phyloP scores from a whole-genome alignment of 2,888 invertebrate genomes.

The Capitulum mitella region DNA sequence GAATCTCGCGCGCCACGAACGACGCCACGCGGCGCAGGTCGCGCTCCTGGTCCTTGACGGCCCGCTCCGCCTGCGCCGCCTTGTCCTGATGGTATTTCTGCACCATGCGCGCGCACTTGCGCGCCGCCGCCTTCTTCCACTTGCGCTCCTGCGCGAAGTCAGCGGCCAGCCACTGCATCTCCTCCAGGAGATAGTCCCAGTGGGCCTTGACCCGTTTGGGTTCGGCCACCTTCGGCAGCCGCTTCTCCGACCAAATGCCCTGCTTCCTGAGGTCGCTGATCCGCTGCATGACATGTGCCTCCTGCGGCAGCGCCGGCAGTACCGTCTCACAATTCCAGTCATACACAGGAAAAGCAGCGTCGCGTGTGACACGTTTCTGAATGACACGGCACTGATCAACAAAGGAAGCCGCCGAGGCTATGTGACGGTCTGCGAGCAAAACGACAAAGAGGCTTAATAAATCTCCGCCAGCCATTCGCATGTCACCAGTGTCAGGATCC shows the following conservation, averaged over 20 bases:
- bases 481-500: slow-evolving; percentile 12
- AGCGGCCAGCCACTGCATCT: slow-evolving; percentile 96
- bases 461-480: no score
- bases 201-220: slow-evolving; percentile 85
- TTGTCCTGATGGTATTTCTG: slow-evolving; percentile 59
- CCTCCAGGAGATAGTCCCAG: slow-evolving; percentile 97
- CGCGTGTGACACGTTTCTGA: no score
- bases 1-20: slow-evolving; percentile 84
- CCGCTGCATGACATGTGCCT: slow-evolving; percentile 88
- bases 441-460: no score
- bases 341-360: no score
- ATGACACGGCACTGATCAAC: no score
- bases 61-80: slow-evolving; percentile 76
- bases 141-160: slow-evolving; percentile 97
- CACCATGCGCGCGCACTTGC: slow-evolving; percentile 51
- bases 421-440: no score
- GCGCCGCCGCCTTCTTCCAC: slow-evolving; percentile 93
- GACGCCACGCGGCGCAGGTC: slow-evolving; percentile 78
- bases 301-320: slow-evolving; percentile 47
- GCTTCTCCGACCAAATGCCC: slow-evolving; percentile 87
- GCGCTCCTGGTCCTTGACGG: slow-evolving; percentile 83
- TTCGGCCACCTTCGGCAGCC: slow-evolving; percentile 85
- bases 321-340: no score
- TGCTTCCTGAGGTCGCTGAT: slow-evolving; percentile 85
- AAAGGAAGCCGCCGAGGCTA: no score